Percentiles rank a stretch among this genome's conserved stretches.
These are phyloP conservation scores for Salarias fasciatus DNA, from an alignment of 2,797 vertebrate species.

Conservation along the genomic window DNA sequence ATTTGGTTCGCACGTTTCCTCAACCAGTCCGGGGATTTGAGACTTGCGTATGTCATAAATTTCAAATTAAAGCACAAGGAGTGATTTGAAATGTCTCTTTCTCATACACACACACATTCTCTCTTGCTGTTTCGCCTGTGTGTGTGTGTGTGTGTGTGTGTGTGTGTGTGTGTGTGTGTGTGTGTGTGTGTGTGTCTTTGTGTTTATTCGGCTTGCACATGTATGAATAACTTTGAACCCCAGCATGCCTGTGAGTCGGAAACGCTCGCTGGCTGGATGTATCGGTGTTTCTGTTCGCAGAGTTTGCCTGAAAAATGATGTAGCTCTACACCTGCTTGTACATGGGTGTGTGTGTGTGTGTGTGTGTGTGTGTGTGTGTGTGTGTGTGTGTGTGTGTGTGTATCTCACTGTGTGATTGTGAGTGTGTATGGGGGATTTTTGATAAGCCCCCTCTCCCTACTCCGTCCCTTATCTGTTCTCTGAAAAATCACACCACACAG, in stretches of 20 bases:
- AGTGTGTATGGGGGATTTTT: slow-evolving; percentile 21
- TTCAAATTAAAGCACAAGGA: slow-evolving; percentile 52
- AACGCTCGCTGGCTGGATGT: slow-evolving; percentile 31
- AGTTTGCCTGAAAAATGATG: slow-evolving; percentile 46
- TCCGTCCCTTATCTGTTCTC: slow-evolving; percentile 53
- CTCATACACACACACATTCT: not conserved
- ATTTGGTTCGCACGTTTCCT: slow-evolving; percentile 48
- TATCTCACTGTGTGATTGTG: slow-evolving; percentile 3
- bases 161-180: slow-evolving; percentile 7
- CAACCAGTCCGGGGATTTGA: slow-evolving; percentile 21
- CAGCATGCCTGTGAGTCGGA: slow-evolving; percentile 31
- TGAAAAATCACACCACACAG: slow-evolving; percentile 49
- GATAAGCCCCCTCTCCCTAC: slow-evolving; percentile 49
- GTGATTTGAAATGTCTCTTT: slow-evolving; percentile 50
- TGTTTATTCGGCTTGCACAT: slow-evolving; percentile 12
- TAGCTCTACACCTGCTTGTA: slow-evolving; percentile 2
- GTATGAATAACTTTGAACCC: slow-evolving; percentile 37
- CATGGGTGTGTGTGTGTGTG: too few species aligned
- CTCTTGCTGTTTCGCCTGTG: slow-evolving; percentile 6
- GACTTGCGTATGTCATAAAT: slow-evolving; percentile 38
- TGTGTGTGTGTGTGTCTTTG: not conserved
- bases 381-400: not conserved
- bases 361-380: not conserved
- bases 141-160: not conserved
- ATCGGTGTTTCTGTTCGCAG: slow-evolving; percentile 34